phyloP scores from a whole-genome alignment of 2,888 invertebrate genomes.

The Boloria euphrosyne region DNA sequence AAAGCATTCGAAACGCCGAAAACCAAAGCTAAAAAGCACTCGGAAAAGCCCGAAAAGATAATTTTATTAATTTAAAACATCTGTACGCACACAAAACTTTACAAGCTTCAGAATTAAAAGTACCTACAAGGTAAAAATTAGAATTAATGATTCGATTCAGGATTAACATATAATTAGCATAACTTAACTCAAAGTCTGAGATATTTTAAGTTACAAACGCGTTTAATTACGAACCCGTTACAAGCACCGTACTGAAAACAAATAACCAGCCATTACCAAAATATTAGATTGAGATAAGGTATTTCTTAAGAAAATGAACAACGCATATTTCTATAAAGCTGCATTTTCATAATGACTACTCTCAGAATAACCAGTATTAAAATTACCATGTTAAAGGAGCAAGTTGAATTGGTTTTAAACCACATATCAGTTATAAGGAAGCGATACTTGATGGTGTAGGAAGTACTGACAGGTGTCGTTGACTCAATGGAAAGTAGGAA shows the following conservation, averaged over 20 bases:
- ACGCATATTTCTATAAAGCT: not conserved
- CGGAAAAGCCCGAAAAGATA: no score
- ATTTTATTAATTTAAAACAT: no score
- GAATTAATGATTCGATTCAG: no score
- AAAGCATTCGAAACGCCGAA: no score
- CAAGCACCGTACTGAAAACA: slow-evolving; percentile 4
- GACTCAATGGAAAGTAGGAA: slow-evolving; percentile 4
- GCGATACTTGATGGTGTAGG: not conserved
- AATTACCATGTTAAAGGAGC: not conserved
- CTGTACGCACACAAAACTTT: no score
- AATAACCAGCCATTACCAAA: slow-evolving; percentile 6
- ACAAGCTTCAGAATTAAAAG: no score
- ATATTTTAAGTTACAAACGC: not conserved
- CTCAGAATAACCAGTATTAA: no score
- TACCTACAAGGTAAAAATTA: no score
- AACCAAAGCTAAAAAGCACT: no score
- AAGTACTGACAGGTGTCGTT: slow-evolving; percentile 4
- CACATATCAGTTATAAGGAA: not conserved
- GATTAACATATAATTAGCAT: no score
- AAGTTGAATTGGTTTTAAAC: not conserved
- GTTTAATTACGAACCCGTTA: not conserved
- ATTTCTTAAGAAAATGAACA: no score
- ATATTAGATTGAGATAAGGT: not conserved
- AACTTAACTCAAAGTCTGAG: no score
- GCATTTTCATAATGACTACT: slow-evolving; percentile 14